Base-by-base conservation (phyloP, 2,113 vertebrate genomes). In the Equus quagga region DNA sequence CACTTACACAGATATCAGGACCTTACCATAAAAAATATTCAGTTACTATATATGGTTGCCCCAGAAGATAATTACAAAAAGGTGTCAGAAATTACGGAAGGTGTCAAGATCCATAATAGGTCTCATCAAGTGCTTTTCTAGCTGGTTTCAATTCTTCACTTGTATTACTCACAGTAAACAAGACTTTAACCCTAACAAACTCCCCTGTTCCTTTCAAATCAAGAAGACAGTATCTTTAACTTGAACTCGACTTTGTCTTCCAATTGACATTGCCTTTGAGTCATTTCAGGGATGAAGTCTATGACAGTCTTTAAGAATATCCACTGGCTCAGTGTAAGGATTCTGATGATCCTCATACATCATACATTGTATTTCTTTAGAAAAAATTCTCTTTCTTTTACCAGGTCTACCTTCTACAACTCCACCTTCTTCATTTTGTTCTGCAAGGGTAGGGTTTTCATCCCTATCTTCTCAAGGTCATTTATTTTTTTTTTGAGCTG, bases 271-370 rank as follows among this genome's bases (percentile, higher is more conserved):
- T 72, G 99, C 99, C 97, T 99, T 54, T 99, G 99, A 5, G 99
- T 99, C 98, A 99, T 99, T 97, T 99, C 99, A 31, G 99, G 99
- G 98, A 99, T 99, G 90, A 99, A 99, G 96, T 99, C 99, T 95
- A 99, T 99, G 51, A 99, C 99, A 87, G 84, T 99, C 99, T 97
- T 99, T 99, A 88, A 99, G 98, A 78, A 99, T 99, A 92, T 99
- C 99, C 97, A 99, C 99, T 0, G 99, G 99, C 91, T 99, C 99
- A 10, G 99, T 99, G 95, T 99, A 99, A 31, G 99, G 99, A 98
- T 99, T 99, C 98, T 99, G 99, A 97, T 99, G 99, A 64, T 99
- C 99, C 24, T 99, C 99, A 94, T 99, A 99, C 99, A 99, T 99
- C 99, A 99, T 99, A 89, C 99, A 99, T 5, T 99, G 98, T n/a